phyloP scores from a whole-genome alignment of 2,888 invertebrate species.

The Drosophila diplacantha region DNA sequence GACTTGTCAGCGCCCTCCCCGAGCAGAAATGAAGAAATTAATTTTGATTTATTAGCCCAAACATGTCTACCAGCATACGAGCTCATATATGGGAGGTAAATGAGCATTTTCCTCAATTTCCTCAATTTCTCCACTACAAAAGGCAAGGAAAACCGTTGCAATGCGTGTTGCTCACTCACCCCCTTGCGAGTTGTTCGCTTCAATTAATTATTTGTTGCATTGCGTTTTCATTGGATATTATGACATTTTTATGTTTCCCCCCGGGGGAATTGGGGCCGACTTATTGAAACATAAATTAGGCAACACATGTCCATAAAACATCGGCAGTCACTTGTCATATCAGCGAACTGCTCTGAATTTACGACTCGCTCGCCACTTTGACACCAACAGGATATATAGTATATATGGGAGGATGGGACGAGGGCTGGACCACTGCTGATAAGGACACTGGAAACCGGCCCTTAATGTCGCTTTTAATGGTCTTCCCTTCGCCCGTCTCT shows the following conservation, averaged over 20 bases:
- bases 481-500: conserved; percentile 18
- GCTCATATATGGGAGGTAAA: conserved; percentile 23
- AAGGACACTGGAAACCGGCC: conserved; percentile 31
- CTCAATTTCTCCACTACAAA: conserved; percentile 3
- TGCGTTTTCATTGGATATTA: conserved; percentile 64
- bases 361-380: conserved; percentile 44
- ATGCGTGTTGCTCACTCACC: conserved; percentile 6
- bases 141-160: conserved; percentile 23
- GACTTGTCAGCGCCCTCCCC: conserved; percentile 18
- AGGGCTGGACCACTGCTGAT: conserved; percentile 21
- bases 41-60: conserved; percentile 62
- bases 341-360: conserved; percentile 52
- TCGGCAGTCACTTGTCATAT: conserved; percentile 65
- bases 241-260: conserved; percentile 65
- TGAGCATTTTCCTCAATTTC: conserved; percentile 32
- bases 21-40: conserved; percentile 45
- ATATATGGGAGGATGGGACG: background rate
- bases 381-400: conserved; percentile 25
- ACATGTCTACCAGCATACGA: conserved; percentile 36
- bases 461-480: conserved; percentile 33
- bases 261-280: conserved; percentile 24
- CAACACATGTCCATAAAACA: conserved; percentile 65
- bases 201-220: conserved; percentile 63
- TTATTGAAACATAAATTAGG: conserved; percentile 68
- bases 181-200: conserved; percentile 27